Conservation (phyloP, 2,797 vertebrate species). For the Staurois parvus region DNA sequence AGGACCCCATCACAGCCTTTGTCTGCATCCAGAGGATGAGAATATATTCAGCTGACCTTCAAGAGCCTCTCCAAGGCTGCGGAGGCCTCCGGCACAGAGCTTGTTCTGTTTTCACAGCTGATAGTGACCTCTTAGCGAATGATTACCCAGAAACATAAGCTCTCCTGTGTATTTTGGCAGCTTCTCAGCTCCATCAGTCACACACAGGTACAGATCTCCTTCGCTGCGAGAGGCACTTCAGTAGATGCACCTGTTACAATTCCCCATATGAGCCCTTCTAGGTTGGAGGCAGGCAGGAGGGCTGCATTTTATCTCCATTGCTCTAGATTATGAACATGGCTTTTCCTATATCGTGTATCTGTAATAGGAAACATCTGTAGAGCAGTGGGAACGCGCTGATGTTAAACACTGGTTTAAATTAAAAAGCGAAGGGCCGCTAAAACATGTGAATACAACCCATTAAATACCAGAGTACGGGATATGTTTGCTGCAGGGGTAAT, state of each 20-base stretch:
- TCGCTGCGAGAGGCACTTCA: background rate
- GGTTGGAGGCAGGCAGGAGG: too few relatives aligned
- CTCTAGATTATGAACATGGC: too few relatives aligned
- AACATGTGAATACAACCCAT: too few relatives aligned
- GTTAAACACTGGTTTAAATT: too few relatives aligned
- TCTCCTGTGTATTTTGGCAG: slow-evolving; percentile 47
- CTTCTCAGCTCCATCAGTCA: slow-evolving; percentile 14
- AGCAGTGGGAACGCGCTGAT: too few relatives aligned
- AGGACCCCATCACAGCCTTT: slow-evolving; percentile 2
- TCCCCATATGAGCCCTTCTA: too few relatives aligned
- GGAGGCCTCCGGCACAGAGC: slow-evolving; percentile 26
- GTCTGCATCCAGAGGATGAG: slow-evolving; percentile 8
- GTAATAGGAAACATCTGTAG: too few relatives aligned
- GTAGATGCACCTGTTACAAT: slow-evolving; percentile 6
- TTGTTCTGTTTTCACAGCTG: slow-evolving; percentile 48
- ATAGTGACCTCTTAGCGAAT: slow-evolving; percentile 49
- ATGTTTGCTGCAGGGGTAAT: too few relatives aligned
- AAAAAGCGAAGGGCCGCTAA: too few relatives aligned
- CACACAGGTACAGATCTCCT: slow-evolving; percentile 49
- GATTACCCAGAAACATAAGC: slow-evolving; percentile 50
- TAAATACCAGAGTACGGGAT: too few relatives aligned
- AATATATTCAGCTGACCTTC: background rate
- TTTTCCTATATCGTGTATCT: too few relatives aligned
- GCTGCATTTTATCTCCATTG: too few relatives aligned
- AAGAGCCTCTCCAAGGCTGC: background rate